Evolutionary conservation across 1,140 invertebrate species (phyloP).

Genomic region (Drosophila trapezifrons): DNA sequence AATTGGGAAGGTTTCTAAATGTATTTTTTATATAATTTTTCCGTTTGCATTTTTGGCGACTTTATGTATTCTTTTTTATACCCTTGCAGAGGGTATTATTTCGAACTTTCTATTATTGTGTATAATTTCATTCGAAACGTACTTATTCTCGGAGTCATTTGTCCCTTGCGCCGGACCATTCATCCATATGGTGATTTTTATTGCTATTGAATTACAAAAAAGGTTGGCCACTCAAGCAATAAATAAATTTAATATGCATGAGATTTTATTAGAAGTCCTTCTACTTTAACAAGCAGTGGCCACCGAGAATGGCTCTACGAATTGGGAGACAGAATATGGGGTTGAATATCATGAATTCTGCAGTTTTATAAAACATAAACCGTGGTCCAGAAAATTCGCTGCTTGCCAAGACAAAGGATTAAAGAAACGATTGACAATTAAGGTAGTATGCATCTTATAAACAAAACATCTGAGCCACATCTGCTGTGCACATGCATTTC

Average conservation of each 20-base stretch:
- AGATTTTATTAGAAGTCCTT: constrained; percentile 12
- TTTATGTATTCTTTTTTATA: too few relatives aligned
- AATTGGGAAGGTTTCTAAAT: too few relatives aligned
- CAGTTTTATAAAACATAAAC: neutral
- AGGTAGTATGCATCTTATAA: constrained; percentile 38
- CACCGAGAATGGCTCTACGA: constrained; percentile 14
- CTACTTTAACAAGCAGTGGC: constrained; percentile 20
- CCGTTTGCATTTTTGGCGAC: too few relatives aligned
- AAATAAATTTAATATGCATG: constrained; percentile 66
- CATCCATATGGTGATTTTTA: constrained; percentile 39
- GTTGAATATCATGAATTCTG: neutral
- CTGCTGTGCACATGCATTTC: constrained; percentile 49
- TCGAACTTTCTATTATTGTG: neutral
- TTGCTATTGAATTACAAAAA: constrained; percentile 60
- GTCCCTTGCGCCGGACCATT: neutral
- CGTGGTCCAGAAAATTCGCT: neutral
- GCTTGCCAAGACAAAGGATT: constrained; percentile 36
- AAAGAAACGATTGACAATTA: constrained; percentile 51
- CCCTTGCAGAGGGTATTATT: too few relatives aligned
- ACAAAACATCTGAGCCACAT: constrained; percentile 64
- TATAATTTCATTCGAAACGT: neutral
- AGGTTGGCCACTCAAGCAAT: constrained; percentile 65
- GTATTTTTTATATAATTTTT: too few relatives aligned
- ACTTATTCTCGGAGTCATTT: neutral
- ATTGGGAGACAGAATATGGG: neutral